Evolutionary conservation across 1,140 invertebrate species (phyloP), one percentile per base, ranked within the genome.

Genomic region (Palaemon carinicauda): DNA sequence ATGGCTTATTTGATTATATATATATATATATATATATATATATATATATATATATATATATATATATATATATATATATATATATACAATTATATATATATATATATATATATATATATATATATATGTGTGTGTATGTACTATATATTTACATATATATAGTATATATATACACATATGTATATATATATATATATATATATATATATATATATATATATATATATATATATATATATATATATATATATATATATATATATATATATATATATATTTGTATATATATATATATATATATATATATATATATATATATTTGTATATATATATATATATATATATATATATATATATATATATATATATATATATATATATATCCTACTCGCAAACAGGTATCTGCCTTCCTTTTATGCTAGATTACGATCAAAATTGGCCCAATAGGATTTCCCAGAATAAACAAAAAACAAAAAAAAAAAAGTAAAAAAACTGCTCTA

Each of bases 261-360:
- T 65, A 19, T 65, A 19, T 65, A 19, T 65, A 19, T 65, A 19
- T 65, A 19, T 65, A 19, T 65, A 19, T 65, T 0, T 65, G 27
- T 21, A 65, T 21, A 19, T 1, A 65, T 24, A 65, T 65, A n/a
- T 24, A 65, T 24, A 0, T 24, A 19, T 19, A 1, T 19, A 65
- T 24, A 65, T 19, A 65, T 24, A 24, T 24, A 65, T 65, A 65
- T 65, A 2, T 65, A 65, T 65, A 19, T 65, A 24, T 65, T 4
- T 65, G 5, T 24, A 24, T 65, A 65, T 65, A 65, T 65, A 65
- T 24, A 65, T 65, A 65, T 65, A 65, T 65, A 65, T 65, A 65
- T 65, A 65, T 65, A 65, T 65, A 65, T 65, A 65, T 65, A 65
- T 60, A 60, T 60, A 21, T 65, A 65, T 65, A 65, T 65, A 65